phyloP scores from a whole-genome alignment of 2,113 vertebrate species.

The Psettodes erumei region DNA sequence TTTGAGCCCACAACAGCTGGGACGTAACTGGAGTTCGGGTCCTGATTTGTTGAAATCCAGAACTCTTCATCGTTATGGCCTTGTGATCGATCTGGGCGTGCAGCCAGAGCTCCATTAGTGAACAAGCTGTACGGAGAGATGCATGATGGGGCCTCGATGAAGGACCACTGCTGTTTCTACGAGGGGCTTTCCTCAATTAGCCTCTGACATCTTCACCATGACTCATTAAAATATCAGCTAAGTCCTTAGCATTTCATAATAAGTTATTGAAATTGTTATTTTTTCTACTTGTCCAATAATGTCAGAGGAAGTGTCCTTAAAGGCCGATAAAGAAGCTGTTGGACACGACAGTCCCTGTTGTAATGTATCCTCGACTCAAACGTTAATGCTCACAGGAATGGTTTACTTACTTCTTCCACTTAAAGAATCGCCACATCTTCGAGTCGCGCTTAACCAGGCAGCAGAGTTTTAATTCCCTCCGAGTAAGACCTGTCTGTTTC shows the following conservation, averaged over 20 bases:
- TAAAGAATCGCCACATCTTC: neutral
- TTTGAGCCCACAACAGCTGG: neutral
- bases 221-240: neutral
- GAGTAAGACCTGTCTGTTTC: neutral
- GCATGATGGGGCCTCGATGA: slow-evolving; percentile 1
- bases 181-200: slow-evolving; percentile 29
- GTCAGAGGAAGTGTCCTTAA: neutral
- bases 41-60: slow-evolving; percentile 57
- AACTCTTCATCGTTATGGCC: slow-evolving; percentile 50
- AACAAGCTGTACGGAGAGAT: slow-evolving; percentile 37
- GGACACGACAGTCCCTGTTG: neutral
- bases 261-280: slow-evolving; percentile 5
- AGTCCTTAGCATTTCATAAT: neutral
- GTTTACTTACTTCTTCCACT: no score
- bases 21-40: slow-evolving; percentile 12
- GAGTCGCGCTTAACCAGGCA: neutral
- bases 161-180: slow-evolving; percentile 23
- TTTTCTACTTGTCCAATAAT: neutral
- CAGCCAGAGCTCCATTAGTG: slow-evolving; percentile 72
- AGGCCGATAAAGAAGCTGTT: neutral
- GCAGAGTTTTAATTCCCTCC: neutral
- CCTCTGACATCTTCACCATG: neutral
- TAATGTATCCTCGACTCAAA: no score
- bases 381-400: no score
- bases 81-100: slow-evolving; percentile 55